Evolutionary conservation across 1,140 invertebrate species (phyloP).

Genomic region (Nasonia giraulti): DNA sequence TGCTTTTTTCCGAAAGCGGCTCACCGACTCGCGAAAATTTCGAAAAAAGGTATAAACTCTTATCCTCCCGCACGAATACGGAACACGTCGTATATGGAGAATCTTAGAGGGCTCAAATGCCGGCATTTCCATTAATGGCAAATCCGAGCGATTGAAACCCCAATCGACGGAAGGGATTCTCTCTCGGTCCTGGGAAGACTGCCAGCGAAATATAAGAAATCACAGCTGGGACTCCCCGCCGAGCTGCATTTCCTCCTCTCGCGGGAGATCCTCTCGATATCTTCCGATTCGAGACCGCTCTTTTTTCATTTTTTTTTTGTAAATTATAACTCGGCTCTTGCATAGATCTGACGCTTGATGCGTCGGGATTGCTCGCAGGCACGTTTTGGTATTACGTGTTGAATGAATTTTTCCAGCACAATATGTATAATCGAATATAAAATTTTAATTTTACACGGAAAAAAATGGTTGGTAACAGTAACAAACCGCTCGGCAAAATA

Average conservation of each 20-base stretch:
- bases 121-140: conserved; percentile 41
- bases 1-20: background rate
- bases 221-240: background rate
- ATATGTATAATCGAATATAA: no score
- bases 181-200: conserved; percentile 9
- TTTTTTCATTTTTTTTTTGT: background rate
- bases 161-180: conserved; percentile 32
- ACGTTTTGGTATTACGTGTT: background rate
- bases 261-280: background rate
- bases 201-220: conserved; percentile 40
- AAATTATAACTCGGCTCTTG: background rate
- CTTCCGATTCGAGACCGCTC: background rate
- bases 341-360: conserved; percentile 2
- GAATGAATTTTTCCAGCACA: background rate
- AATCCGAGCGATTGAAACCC: conserved; percentile 25
- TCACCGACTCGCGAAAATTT: conserved; percentile 3
- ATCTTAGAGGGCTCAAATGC: conserved; percentile 11
- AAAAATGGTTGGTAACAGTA: no score
- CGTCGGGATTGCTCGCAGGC: background rate
- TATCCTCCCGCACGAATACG: background rate
- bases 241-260: conserved; percentile 9
- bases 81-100: background rate
- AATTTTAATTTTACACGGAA: no score
- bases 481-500: no score
- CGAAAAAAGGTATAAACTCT: background rate